Percentiles rank a stretch among this genome's conserved stretches.
These are phyloP conservation scores for Mormyrops boulengeri DNA, from an alignment of 2,797 vertebrate species.

Conservation along the genomic window DNA sequence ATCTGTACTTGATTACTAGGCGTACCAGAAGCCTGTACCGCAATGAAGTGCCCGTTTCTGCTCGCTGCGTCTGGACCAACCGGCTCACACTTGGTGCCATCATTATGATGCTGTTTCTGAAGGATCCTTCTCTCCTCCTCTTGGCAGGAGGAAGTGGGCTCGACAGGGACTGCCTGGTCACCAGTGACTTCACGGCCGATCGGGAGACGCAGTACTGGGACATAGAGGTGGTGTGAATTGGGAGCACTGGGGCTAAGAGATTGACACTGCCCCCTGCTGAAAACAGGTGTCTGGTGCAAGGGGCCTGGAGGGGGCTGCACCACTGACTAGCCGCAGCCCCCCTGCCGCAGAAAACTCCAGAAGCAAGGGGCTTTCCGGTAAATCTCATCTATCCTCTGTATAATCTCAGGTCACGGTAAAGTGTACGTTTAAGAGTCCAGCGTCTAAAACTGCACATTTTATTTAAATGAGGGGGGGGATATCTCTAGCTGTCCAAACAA, in stretches of 20 bases:
- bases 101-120: not conserved
- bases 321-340: not conserved
- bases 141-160: constrained; percentile 66
- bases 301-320: not conserved
- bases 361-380: not conserved
- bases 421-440: not conserved
- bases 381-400: constrained; percentile 7
- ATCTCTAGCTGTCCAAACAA: not conserved
- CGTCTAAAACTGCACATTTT: not conserved
- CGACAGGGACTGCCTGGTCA: constrained; percentile 68
- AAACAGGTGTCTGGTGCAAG: not conserved
- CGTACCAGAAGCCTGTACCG: not conserved
- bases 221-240: constrained; percentile 62
- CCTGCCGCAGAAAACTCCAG: not conserved
- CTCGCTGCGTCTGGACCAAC: not conserved
- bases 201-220: constrained; percentile 70
- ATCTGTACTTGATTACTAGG: not conserved
- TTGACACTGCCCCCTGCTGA: not conserved
- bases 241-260: not conserved
- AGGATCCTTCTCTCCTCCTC: not conserved
- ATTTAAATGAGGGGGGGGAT: not conserved
- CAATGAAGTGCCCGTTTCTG: not conserved
- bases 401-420: constrained; percentile 24
- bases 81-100: not conserved
- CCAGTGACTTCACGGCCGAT: constrained; percentile 52